phyloP scores from a whole-genome alignment of 2,797 vertebrate genomes.

The Chelonia mydas region DNA sequence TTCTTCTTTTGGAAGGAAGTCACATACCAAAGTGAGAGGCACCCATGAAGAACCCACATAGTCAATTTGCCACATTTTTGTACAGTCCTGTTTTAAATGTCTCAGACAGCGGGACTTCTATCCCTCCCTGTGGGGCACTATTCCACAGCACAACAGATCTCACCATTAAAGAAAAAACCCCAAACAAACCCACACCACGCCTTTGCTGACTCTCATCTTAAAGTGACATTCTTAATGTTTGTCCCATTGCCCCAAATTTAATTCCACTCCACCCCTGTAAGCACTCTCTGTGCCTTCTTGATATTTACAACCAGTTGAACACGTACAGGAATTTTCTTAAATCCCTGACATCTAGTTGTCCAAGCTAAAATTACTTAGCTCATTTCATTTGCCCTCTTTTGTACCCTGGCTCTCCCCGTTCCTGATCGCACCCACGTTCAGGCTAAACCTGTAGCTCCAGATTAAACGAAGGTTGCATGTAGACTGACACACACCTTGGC shows the following conservation, averaged over 20 bases:
- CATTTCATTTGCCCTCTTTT: background rate
- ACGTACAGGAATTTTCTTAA: background rate
- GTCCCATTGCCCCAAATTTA: background rate
- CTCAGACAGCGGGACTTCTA: background rate
- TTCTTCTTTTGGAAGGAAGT: background rate
- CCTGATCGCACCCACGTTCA: background rate
- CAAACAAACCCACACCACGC: background rate
- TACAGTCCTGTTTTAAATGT: background rate
- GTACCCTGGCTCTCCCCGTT: background rate
- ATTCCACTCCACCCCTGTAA: background rate
- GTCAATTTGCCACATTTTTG: background rate
- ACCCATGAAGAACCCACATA: background rate
- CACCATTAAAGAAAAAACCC: background rate
- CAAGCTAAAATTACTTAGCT: background rate
- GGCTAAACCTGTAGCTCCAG: background rate
- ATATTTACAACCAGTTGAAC: background rate
- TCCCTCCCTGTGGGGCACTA: background rate
- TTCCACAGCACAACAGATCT: background rate
- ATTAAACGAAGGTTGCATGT: background rate
- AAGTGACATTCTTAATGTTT: background rate
- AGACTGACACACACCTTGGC: background rate
- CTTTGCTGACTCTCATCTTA: background rate
- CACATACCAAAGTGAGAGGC: background rate
- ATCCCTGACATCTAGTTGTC: background rate
- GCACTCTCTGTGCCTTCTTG: background rate